A percentile compares a stretch with the other conserved stretches of the same genome.
phyloP scores from a whole-genome alignment of 2,113 vertebrate genomes.

The Anthoscopus minutus region DNA sequence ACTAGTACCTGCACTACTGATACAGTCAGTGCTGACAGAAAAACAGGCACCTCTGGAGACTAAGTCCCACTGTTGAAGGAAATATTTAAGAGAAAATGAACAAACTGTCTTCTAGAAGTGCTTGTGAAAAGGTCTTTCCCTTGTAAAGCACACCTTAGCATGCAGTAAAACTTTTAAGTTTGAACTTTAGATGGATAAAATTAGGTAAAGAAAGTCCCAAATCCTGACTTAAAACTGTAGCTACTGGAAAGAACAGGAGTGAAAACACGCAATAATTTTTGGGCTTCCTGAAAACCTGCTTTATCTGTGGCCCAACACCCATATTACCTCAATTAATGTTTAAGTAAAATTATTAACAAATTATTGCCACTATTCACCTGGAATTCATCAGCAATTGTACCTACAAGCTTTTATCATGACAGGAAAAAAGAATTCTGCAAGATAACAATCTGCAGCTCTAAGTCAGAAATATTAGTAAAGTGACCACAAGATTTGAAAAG shows the following conservation, averaged over 20 bases:
- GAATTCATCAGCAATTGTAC: neutral
- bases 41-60: neutral
- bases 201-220: neutral
- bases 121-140: neutral
- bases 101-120: rapidly evolving
- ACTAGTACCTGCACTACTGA: neutral
- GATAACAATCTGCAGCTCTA: neutral
- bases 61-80: neutral
- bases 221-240: neutral
- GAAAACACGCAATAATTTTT: neutral
- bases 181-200: neutral
- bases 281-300: neutral
- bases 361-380: neutral
- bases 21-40: neutral
- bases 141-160: neutral
- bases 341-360: neutral
- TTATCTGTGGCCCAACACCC: neutral
- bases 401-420: neutral
- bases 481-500: neutral
- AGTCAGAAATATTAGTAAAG: neutral
- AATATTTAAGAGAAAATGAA: neutral
- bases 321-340: neutral
- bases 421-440: neutral
- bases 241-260: neutral
- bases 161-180: neutral